A percentile compares a stretch with the other conserved stretches of the same genome.
These are phyloP conservation scores for Corythornis cristatus DNA, from an alignment of 2,113 vertebrate genomes.

Conservation along the genomic window DNA sequence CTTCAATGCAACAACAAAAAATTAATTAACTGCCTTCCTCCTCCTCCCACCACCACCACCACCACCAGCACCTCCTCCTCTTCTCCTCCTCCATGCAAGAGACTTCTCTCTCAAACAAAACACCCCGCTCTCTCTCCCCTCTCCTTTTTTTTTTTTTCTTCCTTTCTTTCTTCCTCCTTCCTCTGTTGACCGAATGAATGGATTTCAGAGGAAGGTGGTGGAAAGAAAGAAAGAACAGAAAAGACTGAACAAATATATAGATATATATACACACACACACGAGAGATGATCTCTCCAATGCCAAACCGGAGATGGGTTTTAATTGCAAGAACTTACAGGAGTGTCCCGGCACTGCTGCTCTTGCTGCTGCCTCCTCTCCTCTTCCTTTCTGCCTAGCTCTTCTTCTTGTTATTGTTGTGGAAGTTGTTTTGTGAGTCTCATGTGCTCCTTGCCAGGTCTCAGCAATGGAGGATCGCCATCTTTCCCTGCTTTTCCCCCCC, in stretches of 20 bases:
- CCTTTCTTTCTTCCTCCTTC: constrained; percentile 37
- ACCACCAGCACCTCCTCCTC: constrained; percentile 67
- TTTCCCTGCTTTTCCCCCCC: constrained; percentile 89
- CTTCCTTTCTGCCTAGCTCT: constrained; percentile 76
- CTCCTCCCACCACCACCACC: constrained; percentile 70
- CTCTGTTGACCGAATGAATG: constrained; percentile 76
- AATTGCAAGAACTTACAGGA: constrained; percentile 82
- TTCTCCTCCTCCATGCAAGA: constrained; percentile 70
- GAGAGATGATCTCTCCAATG: constrained; percentile 70
- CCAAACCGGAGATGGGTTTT: constrained; percentile 74
- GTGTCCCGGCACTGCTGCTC: constrained; percentile 79
- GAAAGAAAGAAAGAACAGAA: neutral
- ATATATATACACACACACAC: neutral
- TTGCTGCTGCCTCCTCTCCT: constrained; percentile 74
- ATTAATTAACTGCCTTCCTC: constrained; percentile 76
- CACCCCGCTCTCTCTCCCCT: constrained; percentile 56
- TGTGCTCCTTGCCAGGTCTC: constrained; percentile 92
- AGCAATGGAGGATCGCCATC: constrained; percentile 98
- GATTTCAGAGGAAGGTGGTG: constrained; percentile 54
- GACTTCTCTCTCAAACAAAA: constrained; percentile 71
- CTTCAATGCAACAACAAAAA: constrained; percentile 73
- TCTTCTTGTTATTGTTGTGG: constrained; percentile 82
- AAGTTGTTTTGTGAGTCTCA: constrained; percentile 92
- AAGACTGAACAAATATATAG: neutral
- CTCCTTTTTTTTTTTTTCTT: neutral